phyloP scores from a whole-genome alignment of 2,888 invertebrate genomes.

The Hypolimnas misippus region DNA sequence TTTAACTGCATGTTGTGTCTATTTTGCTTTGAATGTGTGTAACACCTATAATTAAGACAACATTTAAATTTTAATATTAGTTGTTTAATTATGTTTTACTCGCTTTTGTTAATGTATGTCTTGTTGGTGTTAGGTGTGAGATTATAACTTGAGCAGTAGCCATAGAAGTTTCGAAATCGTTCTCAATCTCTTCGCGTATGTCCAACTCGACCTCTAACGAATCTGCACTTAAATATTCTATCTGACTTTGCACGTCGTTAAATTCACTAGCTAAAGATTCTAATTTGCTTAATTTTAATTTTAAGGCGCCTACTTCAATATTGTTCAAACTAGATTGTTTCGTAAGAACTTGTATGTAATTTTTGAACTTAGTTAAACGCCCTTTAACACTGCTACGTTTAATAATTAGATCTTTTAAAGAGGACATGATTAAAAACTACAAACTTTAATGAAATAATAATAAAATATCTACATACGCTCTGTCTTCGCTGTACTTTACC shows the following conservation, averaged over 20 bases:
- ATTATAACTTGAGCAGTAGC: neutral
- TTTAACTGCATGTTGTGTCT: too few relatives aligned
- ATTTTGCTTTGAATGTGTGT: too few relatives aligned
- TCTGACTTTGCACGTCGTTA: conserved; percentile 6
- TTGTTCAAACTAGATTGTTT: neutral
- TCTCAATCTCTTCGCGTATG: conserved; percentile 4
- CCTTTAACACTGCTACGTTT: conserved; percentile 18
- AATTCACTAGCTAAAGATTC: conserved; percentile 2
- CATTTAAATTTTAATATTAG: too few relatives aligned
- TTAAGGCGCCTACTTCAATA: neutral
- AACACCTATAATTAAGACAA: too few relatives aligned
- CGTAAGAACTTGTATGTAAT: neutral
- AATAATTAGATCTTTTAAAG: conserved; percentile 3
- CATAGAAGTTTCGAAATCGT: conserved; percentile 7
- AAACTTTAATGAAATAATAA: neutral
- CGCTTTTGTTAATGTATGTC: too few relatives aligned
- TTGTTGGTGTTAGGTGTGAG: too few relatives aligned
- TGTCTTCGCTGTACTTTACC: neutral
- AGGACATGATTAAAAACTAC: neutral
- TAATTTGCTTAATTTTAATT: conserved; percentile 1
- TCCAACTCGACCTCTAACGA: conserved; percentile 3
- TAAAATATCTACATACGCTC: neutral
- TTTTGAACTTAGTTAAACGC: conserved; percentile 24
- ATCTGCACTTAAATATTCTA: conserved; percentile 2
- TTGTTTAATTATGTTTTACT: too few relatives aligned